phyloP scores from a whole-genome alignment of 2,113 vertebrate genomes.

The Rhegmatorhina hoffmannsi region DNA sequence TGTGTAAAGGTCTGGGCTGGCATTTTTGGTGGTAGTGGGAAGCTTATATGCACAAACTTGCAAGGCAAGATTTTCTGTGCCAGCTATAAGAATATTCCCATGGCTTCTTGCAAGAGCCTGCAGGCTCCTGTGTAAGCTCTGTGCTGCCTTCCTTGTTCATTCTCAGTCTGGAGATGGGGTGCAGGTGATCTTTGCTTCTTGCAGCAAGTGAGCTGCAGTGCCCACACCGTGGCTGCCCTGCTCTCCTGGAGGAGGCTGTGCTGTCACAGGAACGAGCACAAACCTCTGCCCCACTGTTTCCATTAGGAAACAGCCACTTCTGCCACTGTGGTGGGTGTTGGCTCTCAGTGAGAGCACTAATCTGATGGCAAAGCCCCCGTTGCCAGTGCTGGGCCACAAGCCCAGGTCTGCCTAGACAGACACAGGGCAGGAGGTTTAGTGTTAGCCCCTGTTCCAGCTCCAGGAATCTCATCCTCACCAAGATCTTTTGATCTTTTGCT shows the following conservation, averaged over 20 bases:
- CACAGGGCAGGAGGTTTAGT: background rate
- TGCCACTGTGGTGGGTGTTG: background rate
- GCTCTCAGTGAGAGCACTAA: background rate
- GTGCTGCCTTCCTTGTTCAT: background rate
- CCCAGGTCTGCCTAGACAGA: background rate
- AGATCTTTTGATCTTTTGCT: background rate
- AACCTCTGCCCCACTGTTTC: background rate
- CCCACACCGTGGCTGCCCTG: background rate
- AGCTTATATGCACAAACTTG: background rate
- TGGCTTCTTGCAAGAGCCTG: background rate
- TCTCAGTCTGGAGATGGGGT: background rate
- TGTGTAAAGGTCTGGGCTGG: background rate
- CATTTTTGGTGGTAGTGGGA: background rate
- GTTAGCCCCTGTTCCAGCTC: background rate
- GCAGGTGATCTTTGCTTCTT: background rate
- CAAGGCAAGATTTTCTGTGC: background rate
- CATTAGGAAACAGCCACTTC: background rate
- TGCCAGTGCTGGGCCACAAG: fast-evolving
- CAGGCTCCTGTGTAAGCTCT: background rate
- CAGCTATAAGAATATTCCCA: background rate
- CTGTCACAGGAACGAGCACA: background rate
- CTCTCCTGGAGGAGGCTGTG: background rate
- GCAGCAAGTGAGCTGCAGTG: background rate
- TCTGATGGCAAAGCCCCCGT: background rate
- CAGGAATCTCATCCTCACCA: background rate